phyloP scores from a whole-genome alignment of 2,797 vertebrate genomes.

The Sebastes ruberrimus region DNA sequence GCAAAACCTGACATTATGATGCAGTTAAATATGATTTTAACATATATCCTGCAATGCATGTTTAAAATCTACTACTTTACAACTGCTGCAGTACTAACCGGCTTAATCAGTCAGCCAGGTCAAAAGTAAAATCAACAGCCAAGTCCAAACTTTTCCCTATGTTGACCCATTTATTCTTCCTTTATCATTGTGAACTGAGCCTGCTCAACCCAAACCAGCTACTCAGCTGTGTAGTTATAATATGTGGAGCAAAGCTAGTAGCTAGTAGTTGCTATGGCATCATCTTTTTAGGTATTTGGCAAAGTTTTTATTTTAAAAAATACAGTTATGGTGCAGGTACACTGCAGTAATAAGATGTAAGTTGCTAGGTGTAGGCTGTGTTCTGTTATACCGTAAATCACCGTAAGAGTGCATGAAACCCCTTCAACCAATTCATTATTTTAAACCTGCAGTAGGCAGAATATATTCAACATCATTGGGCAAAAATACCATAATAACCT shows the following conservation, averaged over 20 bases:
- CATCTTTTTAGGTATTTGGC: neutral
- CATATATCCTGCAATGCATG: neutral
- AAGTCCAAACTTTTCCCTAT: constrained; percentile 15
- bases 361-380: neutral
- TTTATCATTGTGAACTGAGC: constrained; percentile 14
- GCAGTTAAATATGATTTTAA: neutral
- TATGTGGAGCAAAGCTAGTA: neutral
- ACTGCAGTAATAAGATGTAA: neutral
- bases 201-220: neutral
- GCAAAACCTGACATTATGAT: neutral
- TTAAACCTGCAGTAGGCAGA: too few species aligned
- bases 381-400: neutral
- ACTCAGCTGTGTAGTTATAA: neutral
- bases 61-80: neutral
- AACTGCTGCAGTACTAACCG: neutral
- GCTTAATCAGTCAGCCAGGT: constrained; percentile 18
- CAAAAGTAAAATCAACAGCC: constrained; percentile 34
- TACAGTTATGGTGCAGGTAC: too few species aligned
- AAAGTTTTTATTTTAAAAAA: neutral
- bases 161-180: constrained; percentile 29
- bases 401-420: neutral
- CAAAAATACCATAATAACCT: too few species aligned
- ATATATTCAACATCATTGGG: too few species aligned
- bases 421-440: neutral
- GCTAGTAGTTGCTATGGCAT: too few species aligned